Conservation (phyloP, 2,888 invertebrate genomes). For the Aspidiotus rigidus region DNA sequence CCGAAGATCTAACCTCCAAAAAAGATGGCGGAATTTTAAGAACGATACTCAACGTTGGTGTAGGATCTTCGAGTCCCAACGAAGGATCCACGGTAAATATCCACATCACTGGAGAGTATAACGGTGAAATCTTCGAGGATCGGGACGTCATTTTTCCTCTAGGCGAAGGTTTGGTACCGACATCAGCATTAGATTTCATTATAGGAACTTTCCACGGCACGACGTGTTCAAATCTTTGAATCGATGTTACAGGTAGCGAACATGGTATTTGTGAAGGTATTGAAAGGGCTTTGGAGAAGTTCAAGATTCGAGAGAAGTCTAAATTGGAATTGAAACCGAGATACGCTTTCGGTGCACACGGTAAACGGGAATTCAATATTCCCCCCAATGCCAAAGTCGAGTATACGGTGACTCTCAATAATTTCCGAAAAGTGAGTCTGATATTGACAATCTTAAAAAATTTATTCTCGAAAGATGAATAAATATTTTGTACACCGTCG, state of each 20-base stretch:
- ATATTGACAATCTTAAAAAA: background rate
- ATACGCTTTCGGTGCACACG: slow-evolving; percentile 67
- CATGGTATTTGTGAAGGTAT: slow-evolving; percentile 67
- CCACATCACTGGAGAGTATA: slow-evolving; percentile 58
- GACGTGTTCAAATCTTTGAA: too few relatives aligned
- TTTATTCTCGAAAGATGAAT: too few relatives aligned
- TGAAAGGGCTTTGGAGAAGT: slow-evolving; percentile 69
- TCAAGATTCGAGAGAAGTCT: slow-evolving; percentile 71
- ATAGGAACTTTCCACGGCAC: too few relatives aligned
- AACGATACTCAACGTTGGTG: slow-evolving; percentile 59
- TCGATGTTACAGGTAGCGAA: slow-evolving; percentile 44
- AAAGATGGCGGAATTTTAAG: slow-evolving; percentile 76
- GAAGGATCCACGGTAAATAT: slow-evolving; percentile 76
- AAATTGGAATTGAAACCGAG: slow-evolving; percentile 61
- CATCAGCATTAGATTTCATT: too few relatives aligned
- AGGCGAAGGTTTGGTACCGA: slow-evolving; percentile 60
- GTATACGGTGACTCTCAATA: slow-evolving; percentile 70
- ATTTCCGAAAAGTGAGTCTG: slow-evolving; percentile 65
- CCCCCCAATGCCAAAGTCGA: slow-evolving; percentile 69
- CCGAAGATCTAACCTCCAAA: slow-evolving; percentile 77
- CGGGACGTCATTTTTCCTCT: slow-evolving; percentile 70
- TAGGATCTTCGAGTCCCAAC: slow-evolving; percentile 62
- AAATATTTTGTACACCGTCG: too few relatives aligned
- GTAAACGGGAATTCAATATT: slow-evolving; percentile 60
- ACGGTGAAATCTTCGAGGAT: slow-evolving; percentile 64